Evolutionary conservation across 2,113 vertebrate species (phyloP).

Genomic region (Callipepla californica): DNA sequence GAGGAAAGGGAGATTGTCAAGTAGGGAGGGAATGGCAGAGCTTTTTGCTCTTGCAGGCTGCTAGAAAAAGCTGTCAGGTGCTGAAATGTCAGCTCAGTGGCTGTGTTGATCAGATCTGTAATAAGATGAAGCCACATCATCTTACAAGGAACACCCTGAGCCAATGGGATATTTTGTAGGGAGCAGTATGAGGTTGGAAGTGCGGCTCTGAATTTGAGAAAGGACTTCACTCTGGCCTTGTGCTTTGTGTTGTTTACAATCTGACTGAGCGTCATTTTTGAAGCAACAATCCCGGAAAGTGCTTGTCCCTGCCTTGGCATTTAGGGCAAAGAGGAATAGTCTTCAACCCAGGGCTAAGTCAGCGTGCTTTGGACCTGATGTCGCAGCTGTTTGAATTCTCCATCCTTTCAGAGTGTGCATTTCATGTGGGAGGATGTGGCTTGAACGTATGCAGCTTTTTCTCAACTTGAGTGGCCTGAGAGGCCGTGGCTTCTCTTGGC

Average conservation of each 20-base stretch:
- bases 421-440: neutral
- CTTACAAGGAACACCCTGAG: neutral
- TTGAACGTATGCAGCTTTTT: neutral
- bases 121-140: neutral
- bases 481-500: constrained; percentile 16
- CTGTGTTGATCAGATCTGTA: neutral
- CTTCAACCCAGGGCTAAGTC: neutral
- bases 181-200: neutral
- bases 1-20: neutral
- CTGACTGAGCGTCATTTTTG: neutral
- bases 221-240: neutral
- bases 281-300: neutral
- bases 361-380: neutral
- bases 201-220: neutral
- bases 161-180: neutral
- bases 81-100: neutral
- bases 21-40: neutral
- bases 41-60: neutral
- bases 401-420: neutral
- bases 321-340: constrained; percentile 53
- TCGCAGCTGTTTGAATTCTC: neutral
- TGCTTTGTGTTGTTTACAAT: neutral
- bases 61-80: neutral
- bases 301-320: neutral
- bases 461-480: constrained; percentile 1